These are phyloP conservation scores for Cladorhizidae sp. DNA, from an alignment of 37 sponge, comb jelly and placozoan genomes.

Conservation along the genomic window DNA sequence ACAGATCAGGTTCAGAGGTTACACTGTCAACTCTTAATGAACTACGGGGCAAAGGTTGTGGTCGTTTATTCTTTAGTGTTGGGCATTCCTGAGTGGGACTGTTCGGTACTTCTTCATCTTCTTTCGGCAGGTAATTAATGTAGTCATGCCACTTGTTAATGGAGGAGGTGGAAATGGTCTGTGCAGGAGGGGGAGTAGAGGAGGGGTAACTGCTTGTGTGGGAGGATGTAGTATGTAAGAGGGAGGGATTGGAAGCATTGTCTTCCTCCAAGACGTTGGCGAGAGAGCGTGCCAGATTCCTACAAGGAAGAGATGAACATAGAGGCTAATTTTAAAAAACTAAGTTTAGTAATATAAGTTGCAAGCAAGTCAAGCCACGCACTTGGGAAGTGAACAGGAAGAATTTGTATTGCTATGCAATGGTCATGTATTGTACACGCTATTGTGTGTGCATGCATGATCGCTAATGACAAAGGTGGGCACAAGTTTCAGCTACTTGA, in stretches of 20 bases:
- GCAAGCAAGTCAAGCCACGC: background rate
- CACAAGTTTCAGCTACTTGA: no score
- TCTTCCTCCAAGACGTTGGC: slow-evolving; percentile 9
- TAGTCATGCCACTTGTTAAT: background rate
- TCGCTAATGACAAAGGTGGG: no score
- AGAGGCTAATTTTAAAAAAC: background rate
- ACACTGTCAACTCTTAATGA: no score
- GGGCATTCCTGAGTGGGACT: background rate
- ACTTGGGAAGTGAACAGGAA: no score
- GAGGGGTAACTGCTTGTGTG: background rate
- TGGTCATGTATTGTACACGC: no score
- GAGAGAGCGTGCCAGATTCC: background rate
- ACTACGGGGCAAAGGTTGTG: background rate
- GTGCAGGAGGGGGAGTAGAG: background rate
- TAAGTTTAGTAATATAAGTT: no score
- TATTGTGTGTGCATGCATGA: no score
- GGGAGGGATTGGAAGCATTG: background rate
- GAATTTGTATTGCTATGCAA: no score
- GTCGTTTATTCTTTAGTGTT: background rate
- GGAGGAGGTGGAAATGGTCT: background rate
- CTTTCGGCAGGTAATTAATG: background rate
- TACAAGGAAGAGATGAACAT: background rate
- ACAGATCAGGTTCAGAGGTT: no score
- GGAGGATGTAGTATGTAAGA: background rate
- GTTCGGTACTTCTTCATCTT: background rate